phyloP scores from a whole-genome alignment of 2,797 vertebrate species.

The Xyrichtys novacula region DNA sequence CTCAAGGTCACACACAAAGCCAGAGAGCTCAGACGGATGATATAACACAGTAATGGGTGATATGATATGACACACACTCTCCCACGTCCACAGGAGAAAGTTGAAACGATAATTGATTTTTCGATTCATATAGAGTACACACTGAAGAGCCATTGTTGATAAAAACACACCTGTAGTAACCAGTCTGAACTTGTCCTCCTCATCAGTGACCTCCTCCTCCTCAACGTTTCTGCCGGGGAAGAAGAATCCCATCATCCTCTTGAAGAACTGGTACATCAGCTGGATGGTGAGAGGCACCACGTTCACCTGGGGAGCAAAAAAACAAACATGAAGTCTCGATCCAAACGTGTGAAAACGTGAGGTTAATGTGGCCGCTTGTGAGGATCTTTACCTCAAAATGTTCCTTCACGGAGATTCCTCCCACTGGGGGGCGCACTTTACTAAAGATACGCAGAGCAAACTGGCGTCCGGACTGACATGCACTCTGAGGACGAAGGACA shows the following conservation, averaged over 20 bases:
- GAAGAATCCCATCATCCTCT: slow-evolving; percentile 99
- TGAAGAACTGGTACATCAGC: slow-evolving; percentile 99
- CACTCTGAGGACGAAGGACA: slow-evolving; percentile 95
- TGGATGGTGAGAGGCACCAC: slow-evolving; percentile 99
- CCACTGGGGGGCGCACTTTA: slow-evolving; percentile 98
- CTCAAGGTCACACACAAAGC: slow-evolving; percentile 60
- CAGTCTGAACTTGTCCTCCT: slow-evolving; percentile 97
- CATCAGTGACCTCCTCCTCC: slow-evolving; percentile 97
- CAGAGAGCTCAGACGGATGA: slow-evolving; percentile 55
- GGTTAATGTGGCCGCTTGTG: neutral
- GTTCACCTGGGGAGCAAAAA: slow-evolving; percentile 87
- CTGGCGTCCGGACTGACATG: slow-evolving; percentile 94
- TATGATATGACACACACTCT: slow-evolving; percentile 51
- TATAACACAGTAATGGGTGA: slow-evolving; percentile 57
- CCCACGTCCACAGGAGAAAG: slow-evolving; percentile 42
- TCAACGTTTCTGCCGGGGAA: slow-evolving; percentile 96
- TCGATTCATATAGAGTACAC: slow-evolving; percentile 37
- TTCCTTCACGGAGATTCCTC: slow-evolving; percentile 98
- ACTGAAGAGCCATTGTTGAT: neutral
- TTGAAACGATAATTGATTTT: slow-evolving; percentile 65
- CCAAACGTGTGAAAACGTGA: neutral
- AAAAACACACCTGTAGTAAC: slow-evolving; percentile 93
- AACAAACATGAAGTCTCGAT: neutral
- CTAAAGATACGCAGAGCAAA: slow-evolving; percentile 97
- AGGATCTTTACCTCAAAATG: slow-evolving; percentile 92